Conservation (phyloP, 92 coral and sea anemone genomes). For the Hydrozoanthus gracilis region DNA sequence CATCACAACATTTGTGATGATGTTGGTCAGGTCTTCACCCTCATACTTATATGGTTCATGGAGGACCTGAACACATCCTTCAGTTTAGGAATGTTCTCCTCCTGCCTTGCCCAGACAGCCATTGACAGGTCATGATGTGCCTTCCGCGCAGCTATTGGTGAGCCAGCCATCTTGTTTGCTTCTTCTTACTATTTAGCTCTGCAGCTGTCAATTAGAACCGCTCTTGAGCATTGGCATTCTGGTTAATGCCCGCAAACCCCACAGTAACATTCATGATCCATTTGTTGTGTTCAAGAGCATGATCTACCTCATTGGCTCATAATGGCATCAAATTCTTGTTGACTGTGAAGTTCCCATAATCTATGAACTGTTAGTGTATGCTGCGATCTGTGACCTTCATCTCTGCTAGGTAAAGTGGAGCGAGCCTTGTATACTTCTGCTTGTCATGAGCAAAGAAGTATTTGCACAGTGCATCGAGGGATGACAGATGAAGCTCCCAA, state of each 20-base stretch:
- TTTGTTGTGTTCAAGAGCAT: slow-evolving; percentile 61
- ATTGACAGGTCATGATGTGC: slow-evolving; percentile 49
- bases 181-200: slow-evolving; percentile 40
- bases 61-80: slow-evolving; percentile 43
- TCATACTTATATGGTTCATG: slow-evolving; percentile 53
- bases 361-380: slow-evolving; percentile 52
- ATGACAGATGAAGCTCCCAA: slow-evolving; percentile 65
- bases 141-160: background rate
- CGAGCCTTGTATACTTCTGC: slow-evolving; percentile 50
- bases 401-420: slow-evolving; percentile 67
- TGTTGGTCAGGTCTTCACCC: slow-evolving; percentile 50
- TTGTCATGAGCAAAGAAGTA: slow-evolving; percentile 72
- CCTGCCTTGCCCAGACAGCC: slow-evolving; percentile 37
- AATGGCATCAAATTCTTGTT: slow-evolving; percentile 72
- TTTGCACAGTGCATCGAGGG: slow-evolving; percentile 55
- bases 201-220: slow-evolving; percentile 60
- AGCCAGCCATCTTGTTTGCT: slow-evolving; percentile 57
- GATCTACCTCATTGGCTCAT: slow-evolving; percentile 65
- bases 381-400: slow-evolving; percentile 61
- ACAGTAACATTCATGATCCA: slow-evolving; percentile 58
- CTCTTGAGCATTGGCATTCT: slow-evolving; percentile 65
- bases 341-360: slow-evolving; percentile 58
- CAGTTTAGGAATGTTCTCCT: slow-evolving; percentile 47
- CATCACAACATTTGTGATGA: slow-evolving; percentile 68
- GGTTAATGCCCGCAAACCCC: slow-evolving; percentile 58